A percentile compares a stretch with the other conserved stretches of the same genome.
phyloP scores from a whole-genome alignment of 2,113 vertebrate genomes.

The Nettapus auritus region DNA sequence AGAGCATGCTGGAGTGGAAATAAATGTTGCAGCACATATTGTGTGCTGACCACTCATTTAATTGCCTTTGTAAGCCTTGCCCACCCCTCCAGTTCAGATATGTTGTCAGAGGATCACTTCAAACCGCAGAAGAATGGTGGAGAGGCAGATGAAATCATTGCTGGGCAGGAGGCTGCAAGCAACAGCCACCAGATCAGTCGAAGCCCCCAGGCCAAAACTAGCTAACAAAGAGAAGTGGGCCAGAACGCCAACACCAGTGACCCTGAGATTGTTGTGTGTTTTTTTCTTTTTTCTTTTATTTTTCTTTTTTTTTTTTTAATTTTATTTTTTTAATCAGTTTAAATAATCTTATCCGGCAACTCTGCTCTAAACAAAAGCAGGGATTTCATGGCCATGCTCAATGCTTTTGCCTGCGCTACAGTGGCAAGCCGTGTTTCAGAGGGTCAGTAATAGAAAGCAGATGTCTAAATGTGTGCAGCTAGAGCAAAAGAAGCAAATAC shows the following conservation, averaged over 20 bases:
- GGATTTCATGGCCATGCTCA: not conserved
- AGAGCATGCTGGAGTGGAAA: not conserved
- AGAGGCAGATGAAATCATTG: slow-evolving; percentile 8
- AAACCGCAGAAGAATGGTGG: not conserved
- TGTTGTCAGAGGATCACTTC: not conserved
- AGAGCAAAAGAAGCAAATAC: slow-evolving; percentile 14
- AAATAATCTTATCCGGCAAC: slow-evolving; percentile 39
- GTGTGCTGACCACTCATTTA: not conserved
- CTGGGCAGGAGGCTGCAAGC: slow-evolving; percentile 8
- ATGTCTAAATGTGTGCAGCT: not conserved
- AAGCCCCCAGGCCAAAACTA: slow-evolving; percentile 24
- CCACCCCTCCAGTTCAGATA: not conserved
- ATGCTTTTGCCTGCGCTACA: not conserved
- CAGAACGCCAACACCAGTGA: not conserved
- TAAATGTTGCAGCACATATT: not conserved
- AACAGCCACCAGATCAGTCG: not conserved
- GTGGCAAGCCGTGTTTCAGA: slow-evolving; percentile 12
- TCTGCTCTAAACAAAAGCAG: not conserved
- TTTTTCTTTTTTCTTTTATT: not conserved
- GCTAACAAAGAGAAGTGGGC: not conserved
- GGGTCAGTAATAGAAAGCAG: slow-evolving; percentile 20
- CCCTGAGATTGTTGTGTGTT: not conserved
- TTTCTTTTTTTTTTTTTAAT: not conserved
- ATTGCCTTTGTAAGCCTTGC: not conserved
- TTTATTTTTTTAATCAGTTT: slow-evolving; percentile 30